Evolutionary conservation across 1,140 invertebrate species (phyloP), one percentile per base, ranked within the genome.

Genomic region (Euglossa dilemma): DNA sequence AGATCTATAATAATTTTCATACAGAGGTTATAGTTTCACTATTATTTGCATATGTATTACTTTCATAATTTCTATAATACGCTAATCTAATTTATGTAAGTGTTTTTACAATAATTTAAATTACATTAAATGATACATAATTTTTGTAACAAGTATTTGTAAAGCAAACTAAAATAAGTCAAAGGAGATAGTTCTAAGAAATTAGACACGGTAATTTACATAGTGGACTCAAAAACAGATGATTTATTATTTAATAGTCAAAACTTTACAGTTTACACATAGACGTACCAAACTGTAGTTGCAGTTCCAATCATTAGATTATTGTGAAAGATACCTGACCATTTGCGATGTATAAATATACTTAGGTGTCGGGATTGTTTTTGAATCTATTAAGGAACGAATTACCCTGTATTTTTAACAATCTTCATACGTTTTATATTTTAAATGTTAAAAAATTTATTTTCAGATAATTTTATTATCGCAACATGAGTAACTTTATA

Each of bases 401-500:
- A 36, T 36, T 4, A 36, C 36, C 4, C 36, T 47, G 43, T 45
- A 54, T 9, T 54, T 56, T 0, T 43, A 72, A 56, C 16, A 43
- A 36, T n/a, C 7, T 16, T 54, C 43, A 36, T 36, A 6, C 1
- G 56, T 43, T 16, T 54, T 36, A 43, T 11, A 23, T 0, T 6
- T 72, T 54, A 72, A 6, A 5, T 2, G 20, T 52, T 70, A 28
- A 52, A 8, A 47, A 3, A 52, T 54, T 61, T 57, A 54, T 36
- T 25, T 25, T 45, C 50, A 61, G 66, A 54, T 80, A 86, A 63
- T 76, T 61, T 18, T 57, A 57, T 79, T 43, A 56, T 25, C 20
- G 1, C 36, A 86, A 8, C 18, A 88, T 88, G 87, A 85, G 78
- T 52, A 82, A 70, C 2, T 77, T 11, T 63, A 43, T 87, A 1